A percentile compares a stretch with the other conserved stretches of the same genome.
Evolutionary conservation across 2,113 vertebrate genomes (phyloP).

Genomic region (Odocoileus hemionus): DNA sequence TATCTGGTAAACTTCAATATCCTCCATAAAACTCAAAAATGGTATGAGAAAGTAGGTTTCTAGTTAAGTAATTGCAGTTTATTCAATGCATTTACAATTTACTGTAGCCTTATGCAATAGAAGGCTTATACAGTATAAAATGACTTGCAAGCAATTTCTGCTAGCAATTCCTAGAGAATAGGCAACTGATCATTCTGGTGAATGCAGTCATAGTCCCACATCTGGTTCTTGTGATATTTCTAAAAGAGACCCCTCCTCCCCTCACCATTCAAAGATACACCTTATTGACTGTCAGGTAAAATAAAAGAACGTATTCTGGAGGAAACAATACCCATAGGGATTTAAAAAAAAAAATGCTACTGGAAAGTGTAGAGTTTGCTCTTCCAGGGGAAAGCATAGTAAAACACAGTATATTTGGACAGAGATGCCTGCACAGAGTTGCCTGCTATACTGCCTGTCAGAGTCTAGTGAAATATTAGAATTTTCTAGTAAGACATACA

Average conservation of each 20-base stretch:
- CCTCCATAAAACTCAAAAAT: neutral
- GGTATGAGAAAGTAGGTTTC: neutral
- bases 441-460: neutral
- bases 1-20: neutral
- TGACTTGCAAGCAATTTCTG: neutral
- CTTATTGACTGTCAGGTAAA: neutral
- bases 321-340: neutral
- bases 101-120: neutral
- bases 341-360: neutral
- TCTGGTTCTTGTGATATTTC: neutral
- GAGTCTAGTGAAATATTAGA: neutral
- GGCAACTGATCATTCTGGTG: neutral
- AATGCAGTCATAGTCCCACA: neutral
- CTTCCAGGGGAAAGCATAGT: neutral
- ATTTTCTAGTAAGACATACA: neutral
- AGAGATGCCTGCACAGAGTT: neutral
- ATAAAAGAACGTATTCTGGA: neutral
- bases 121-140: neutral
- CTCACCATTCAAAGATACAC: neutral
- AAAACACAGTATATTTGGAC: neutral
- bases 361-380: neutral
- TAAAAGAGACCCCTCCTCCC: fast-evolving
- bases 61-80: neutral
- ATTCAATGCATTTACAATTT: neutral
- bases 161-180: neutral